Conservation (phyloP, 1,140 invertebrate genomes). For the Zaprionus taronus region DNA sequence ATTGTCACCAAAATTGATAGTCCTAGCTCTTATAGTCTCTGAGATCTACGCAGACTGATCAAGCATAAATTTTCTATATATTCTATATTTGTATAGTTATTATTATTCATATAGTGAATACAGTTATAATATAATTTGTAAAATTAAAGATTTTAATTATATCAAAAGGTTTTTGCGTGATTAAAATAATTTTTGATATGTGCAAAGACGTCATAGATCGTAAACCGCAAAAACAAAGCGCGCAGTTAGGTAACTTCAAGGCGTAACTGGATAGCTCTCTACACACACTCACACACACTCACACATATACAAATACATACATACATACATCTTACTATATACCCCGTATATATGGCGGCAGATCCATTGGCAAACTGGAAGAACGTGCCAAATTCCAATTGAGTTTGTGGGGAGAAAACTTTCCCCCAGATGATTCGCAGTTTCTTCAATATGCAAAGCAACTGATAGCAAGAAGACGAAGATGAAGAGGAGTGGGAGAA, state of each 20-base stretch:
- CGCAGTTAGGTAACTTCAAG: neutral
- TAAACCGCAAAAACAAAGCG: neutral
- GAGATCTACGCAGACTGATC: no score
- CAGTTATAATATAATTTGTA: no score
- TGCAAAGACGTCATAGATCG: conserved; percentile 1
- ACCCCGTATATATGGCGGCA: neutral
- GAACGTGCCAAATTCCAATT: conserved; percentile 65
- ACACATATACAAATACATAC: neutral
- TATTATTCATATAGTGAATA: no score
- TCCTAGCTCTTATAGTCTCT: no score
- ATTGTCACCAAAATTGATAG: no score
- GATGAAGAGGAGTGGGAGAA: neutral
- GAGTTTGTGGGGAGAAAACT: conserved; percentile 22
- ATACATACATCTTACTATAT: neutral
- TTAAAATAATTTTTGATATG: neutral
- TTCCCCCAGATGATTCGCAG: conserved; percentile 1
- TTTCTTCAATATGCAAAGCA: conserved; percentile 10
- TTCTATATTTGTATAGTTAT: no score
- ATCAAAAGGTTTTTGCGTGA: no score
- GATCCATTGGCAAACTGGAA: conserved; percentile 43
- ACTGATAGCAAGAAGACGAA: conserved; percentile 17
- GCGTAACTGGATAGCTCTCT: neutral
- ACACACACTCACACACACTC: neutral
- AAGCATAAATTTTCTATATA: no score
- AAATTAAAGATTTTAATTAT: no score